Base-by-base conservation (phyloP, 2,113 vertebrate genomes). In the Aspidoscelis tigris region DNA sequence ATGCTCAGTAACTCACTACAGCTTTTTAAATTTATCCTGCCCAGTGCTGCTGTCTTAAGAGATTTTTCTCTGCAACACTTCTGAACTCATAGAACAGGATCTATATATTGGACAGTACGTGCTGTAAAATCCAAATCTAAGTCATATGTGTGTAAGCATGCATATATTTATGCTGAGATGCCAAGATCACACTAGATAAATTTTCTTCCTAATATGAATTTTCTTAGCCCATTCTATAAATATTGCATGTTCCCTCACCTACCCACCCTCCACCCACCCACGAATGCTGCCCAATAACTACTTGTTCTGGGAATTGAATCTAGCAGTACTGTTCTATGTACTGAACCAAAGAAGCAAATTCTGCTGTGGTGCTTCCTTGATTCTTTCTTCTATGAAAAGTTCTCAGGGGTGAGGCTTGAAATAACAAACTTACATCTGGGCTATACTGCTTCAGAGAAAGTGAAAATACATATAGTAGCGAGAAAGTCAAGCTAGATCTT, bases 11-110 rank as follows among this genome's bases (percentile, higher is more conserved):
- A 12, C 47, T 41, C 47, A 14, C 53, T 64, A 68, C 55, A 68
- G 75, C 6, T 72, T 88, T 71, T 80, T 83, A 1, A 0, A 2
- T 79, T 84, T 65, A 33, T 86, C 70, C 66, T 50, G 77, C 53
- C 70, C 55, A 83, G 14, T 22, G 22, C 50, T 88, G 73, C 20
- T 58, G 44, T 78, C 87, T 88, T n/a, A 79, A 83, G n/a, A 77
- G 71, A 26, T 84, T 81, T 69, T 20, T 75, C 16, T 76, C 20
- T 65, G 68, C 14, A 66, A 2, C 81, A 72, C 6, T 43, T 26
- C 20, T 70, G 47, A 16, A 44, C 81, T 87, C 24, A 3, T 44
- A 41, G 24, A 3, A 43, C 53, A 74, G 5, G 0, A 3, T 41
- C 47, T 50, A 72, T 21, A 22, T 66, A 22, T 5, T 43, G 47